A percentile compares a stretch with the other conserved stretches of the same genome.
Conservation (phyloP, 2,888 invertebrate genomes). For the Buathra laborator region DNA sequence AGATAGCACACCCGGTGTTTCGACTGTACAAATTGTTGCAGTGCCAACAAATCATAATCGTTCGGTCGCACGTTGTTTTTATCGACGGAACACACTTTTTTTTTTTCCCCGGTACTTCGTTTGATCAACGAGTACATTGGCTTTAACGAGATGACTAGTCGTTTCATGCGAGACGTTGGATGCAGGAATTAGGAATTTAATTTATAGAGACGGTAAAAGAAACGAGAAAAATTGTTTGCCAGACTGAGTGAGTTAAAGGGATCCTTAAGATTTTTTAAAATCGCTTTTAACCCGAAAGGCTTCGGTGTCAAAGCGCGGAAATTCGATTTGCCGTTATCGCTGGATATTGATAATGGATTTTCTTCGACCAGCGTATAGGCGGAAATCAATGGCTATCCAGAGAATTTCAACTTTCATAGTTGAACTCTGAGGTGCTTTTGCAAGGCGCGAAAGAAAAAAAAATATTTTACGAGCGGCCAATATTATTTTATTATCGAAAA, state of each 20-base stretch:
- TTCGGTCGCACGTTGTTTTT: conserved; percentile 30
- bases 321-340: no score
- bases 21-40: conserved; percentile 90
- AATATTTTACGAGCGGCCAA: neutral
- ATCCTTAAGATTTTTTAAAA: conserved; percentile 17
- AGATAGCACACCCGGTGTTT: conserved; percentile 90
- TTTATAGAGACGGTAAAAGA: neutral
- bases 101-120: neutral
- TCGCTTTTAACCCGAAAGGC: conserved; percentile 11
- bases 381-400: no score
- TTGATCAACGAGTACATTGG: conserved; percentile 1
- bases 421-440: no score
- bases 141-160: conserved; percentile 5
- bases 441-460: no score
- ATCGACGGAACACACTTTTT: conserved; percentile 5
- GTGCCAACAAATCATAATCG: conserved; percentile 85
- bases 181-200: neutral
- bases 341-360: no score
- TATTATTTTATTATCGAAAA: neutral
- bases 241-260: neutral
- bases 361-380: no score
- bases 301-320: neutral
- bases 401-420: no score
- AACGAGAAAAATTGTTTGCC: neutral
- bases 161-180: conserved; percentile 3